These are phyloP conservation scores for Antheraea assamensis DNA, from an alignment of 2,888 invertebrate species.

Conservation along the genomic window DNA sequence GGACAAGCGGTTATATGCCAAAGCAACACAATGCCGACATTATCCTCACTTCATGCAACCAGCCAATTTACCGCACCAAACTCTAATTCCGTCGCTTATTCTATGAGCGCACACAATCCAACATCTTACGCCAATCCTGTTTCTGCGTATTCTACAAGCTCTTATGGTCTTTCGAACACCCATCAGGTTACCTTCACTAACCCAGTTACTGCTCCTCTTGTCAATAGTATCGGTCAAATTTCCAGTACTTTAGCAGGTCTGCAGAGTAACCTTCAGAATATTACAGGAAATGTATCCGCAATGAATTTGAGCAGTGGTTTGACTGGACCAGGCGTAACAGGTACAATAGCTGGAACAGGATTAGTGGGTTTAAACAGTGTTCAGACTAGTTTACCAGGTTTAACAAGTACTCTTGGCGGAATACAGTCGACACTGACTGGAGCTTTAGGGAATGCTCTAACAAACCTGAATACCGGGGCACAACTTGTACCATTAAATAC, in stretches of 20 bases:
- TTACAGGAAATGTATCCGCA: constrained; percentile 70
- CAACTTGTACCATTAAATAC: constrained; percentile 72
- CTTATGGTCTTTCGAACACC: constrained; percentile 73
- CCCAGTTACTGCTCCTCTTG: constrained; percentile 75
- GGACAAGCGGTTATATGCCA: constrained; percentile 79
- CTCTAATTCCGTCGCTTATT: constrained; percentile 77
- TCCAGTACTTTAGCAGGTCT: constrained; percentile 75
- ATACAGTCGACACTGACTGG: constrained; percentile 70
- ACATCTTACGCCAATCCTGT: constrained; percentile 79
- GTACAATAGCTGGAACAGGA: constrained; percentile 75
- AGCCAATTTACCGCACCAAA: constrained; percentile 73
- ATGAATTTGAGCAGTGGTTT: constrained; percentile 72
- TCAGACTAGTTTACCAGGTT: constrained; percentile 70
- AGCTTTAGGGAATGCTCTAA: constrained; percentile 68
- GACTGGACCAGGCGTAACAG: constrained; percentile 73
- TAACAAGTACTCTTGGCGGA: constrained; percentile 69
- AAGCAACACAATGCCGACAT: constrained; percentile 85
- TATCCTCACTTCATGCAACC: constrained; percentile 77
- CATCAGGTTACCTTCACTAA: constrained; percentile 80
- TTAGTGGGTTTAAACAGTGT: constrained; percentile 72
- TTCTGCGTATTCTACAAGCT: constrained; percentile 72
- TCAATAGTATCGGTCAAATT: constrained; percentile 77
- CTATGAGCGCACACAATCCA: constrained; percentile 78
- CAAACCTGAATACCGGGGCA: constrained; percentile 67
- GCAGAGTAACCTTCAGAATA: constrained; percentile 74